These are phyloP conservation scores for Oreochromis spilurus DNA, from an alignment of 2,113 vertebrate species.

Conservation along the genomic window DNA sequence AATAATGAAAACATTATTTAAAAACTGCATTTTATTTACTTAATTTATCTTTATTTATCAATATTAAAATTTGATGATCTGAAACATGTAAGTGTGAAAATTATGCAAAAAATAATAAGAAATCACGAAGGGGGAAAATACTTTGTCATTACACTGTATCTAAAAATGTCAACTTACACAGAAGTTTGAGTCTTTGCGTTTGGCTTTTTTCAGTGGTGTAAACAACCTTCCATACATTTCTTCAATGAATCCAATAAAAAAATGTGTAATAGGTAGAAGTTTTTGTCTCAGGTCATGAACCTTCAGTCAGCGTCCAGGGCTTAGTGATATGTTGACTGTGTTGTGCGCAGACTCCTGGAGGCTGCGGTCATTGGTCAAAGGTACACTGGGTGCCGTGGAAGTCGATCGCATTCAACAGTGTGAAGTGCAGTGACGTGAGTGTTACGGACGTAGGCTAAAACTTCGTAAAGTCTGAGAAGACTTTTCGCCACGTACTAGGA, in stretches of 20 bases:
- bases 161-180: neutral
- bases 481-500: neutral
- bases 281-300: neutral
- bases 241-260: neutral
- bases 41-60: neutral
- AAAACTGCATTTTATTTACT: neutral
- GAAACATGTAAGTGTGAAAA: neutral
- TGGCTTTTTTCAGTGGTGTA: neutral
- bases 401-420: neutral
- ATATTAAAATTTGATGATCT: neutral
- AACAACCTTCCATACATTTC: neutral
- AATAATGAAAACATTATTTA: neutral
- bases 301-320: neutral
- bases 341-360: constrained; percentile 51
- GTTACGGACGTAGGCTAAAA: constrained; percentile 4
- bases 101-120: neutral
- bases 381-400: neutral
- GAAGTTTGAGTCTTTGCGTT: neutral
- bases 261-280: neutral
- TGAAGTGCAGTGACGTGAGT: constrained; percentile 46
- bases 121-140: neutral
- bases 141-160: neutral
- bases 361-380: constrained; percentile 25
- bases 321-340: accelerated
- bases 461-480: constrained; percentile 21